Conservation (phyloP, 2,888 invertebrate genomes). For the Callosobruchus maculatus region DNA sequence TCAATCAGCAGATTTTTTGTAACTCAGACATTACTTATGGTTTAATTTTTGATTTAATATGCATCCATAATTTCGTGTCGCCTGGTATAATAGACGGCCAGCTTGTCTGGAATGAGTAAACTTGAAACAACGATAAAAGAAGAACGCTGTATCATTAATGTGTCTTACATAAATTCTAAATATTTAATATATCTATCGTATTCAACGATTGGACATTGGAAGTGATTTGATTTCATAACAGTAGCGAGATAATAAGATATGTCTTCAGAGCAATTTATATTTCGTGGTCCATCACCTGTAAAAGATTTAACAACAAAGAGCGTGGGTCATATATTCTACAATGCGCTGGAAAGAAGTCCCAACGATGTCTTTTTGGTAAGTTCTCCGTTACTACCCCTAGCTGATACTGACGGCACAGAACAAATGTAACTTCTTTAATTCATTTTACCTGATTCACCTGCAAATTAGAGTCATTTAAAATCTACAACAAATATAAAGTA, state of each 20-base stretch:
- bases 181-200: neutral
- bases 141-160: neutral
- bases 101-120: no score
- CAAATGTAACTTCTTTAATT: no score
- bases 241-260: neutral
- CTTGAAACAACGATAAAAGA: neutral
- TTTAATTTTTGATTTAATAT: no score
- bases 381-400: no score
- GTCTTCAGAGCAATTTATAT: neutral
- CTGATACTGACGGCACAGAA: no score
- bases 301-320: neutral
- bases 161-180: neutral
- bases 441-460: no score
- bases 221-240: neutral
- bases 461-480: no score
- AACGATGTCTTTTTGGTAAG: neutral
- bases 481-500: no score
- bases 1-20: no score
- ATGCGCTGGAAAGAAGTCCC: neutral
- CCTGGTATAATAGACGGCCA: no score
- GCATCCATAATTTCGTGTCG: no score
- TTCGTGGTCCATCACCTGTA: neutral
- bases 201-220: neutral
- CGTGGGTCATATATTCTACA: neutral
- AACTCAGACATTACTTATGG: no score